Conservation (phyloP, 2,113 vertebrate species). For the Oreochromis tanganicae region DNA sequence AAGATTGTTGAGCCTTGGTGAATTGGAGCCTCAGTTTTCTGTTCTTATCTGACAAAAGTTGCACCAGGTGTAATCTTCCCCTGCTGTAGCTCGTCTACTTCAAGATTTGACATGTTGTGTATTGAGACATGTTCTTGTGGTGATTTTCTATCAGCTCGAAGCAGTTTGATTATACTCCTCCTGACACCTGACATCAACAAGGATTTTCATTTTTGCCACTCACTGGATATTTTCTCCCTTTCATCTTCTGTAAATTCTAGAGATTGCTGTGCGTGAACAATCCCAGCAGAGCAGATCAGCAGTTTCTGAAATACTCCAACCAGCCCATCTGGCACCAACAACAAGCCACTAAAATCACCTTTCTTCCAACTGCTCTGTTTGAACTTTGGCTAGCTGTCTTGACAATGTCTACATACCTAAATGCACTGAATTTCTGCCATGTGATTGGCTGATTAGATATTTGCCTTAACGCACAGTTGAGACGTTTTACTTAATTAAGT, state of each 20-base stretch:
- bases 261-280: neutral
- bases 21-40: neutral
- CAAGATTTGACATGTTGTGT: neutral
- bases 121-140: neutral
- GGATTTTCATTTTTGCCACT: neutral
- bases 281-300: rapidly evolving
- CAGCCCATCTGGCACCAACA: neutral
- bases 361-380: rapidly evolving
- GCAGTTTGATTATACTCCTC: neutral
- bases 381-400: neutral
- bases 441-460: neutral
- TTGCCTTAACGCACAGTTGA: neutral
- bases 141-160: neutral
- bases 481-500: neutral
- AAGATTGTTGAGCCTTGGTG: neutral
- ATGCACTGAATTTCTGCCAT: neutral
- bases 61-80: neutral
- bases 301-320: neutral
- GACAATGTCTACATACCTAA: neutral
- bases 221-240: neutral
- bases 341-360: rapidly evolving
- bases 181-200: rapidly evolving
- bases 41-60: neutral
- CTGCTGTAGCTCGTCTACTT: neutral
- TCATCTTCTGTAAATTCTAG: neutral